phyloP scores from a whole-genome alignment of 2,113 vertebrate genomes.

The Alouatta palliata region DNA sequence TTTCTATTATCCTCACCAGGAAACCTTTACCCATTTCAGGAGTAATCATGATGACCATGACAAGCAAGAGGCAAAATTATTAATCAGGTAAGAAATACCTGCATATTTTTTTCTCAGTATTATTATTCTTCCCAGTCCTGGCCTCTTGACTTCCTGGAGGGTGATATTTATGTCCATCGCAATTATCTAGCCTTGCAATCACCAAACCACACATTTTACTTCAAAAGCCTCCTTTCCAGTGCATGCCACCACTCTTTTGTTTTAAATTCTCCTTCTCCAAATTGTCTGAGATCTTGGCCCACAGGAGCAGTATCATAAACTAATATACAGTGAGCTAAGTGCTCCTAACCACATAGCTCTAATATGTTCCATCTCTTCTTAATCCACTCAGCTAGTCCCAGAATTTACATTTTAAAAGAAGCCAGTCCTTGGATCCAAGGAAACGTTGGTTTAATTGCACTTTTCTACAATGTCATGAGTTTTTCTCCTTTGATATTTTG shows the following conservation, averaged over 20 bases:
- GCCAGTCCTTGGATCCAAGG: neutral
- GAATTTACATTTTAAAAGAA: neutral
- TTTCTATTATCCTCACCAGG: neutral
- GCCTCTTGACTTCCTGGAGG: fast-evolving
- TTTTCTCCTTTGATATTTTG: neutral
- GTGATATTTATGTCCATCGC: fast-evolving
- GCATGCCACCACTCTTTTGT: neutral
- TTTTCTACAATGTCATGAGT: neutral
- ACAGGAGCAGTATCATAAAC: neutral
- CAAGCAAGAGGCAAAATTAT: neutral
- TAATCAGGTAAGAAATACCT: neutral
- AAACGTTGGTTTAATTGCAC: neutral
- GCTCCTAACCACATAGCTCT: fast-evolving
- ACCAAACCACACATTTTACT: neutral
- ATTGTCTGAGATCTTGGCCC: neutral
- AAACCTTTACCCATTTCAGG: neutral
- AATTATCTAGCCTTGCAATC: neutral
- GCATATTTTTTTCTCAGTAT: neutral
- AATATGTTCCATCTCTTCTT: neutral
- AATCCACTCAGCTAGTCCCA: too few species aligned
- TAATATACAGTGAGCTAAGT: fast-evolving
- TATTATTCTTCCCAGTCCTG: fast-evolving
- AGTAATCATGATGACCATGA: fast-evolving
- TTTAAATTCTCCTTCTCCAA: neutral
- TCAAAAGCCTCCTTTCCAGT: neutral